phyloP scores from a whole-genome alignment of 1,140 invertebrate species.

The Asobara japonica region DNA sequence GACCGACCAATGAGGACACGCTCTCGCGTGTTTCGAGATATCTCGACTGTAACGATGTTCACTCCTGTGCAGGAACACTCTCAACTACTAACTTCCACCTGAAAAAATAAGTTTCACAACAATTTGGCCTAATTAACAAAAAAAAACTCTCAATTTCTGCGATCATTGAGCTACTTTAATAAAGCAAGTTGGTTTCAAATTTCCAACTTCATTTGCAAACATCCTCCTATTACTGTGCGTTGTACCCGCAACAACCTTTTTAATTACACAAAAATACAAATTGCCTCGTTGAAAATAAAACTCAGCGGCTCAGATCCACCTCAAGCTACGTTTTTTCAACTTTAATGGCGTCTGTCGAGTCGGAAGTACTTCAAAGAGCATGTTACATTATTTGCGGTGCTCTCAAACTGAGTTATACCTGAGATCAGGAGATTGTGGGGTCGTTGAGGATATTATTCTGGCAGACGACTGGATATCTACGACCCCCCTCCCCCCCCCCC shows the following conservation, averaged over 20 bases:
- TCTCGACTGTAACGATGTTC: no score
- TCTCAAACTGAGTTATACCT: constrained; percentile 22
- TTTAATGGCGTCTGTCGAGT: not conserved
- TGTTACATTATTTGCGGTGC: constrained; percentile 26
- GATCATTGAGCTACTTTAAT: no score
- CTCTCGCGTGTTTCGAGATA: no score
- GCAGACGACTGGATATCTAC: constrained; percentile 1
- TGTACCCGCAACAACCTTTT: not conserved
- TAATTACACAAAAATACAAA: not conserved
- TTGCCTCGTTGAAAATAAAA: not conserved
- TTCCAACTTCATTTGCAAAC: no score
- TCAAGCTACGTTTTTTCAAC: not conserved
- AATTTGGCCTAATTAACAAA: no score
- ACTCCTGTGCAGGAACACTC: no score
- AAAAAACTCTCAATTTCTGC: no score
- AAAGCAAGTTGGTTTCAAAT: no score
- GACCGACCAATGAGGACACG: no score
- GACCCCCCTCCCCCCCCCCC: no score
- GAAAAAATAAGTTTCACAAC: no score
- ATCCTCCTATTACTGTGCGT: not conserved
- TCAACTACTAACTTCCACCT: no score
- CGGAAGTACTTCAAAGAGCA: not conserved
- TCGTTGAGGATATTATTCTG: constrained; percentile 29
- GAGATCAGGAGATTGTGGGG: constrained; percentile 32
- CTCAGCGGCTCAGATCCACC: not conserved